Conservation (phyloP, 2,888 invertebrate genomes). For the Brachypterus glaber region DNA sequence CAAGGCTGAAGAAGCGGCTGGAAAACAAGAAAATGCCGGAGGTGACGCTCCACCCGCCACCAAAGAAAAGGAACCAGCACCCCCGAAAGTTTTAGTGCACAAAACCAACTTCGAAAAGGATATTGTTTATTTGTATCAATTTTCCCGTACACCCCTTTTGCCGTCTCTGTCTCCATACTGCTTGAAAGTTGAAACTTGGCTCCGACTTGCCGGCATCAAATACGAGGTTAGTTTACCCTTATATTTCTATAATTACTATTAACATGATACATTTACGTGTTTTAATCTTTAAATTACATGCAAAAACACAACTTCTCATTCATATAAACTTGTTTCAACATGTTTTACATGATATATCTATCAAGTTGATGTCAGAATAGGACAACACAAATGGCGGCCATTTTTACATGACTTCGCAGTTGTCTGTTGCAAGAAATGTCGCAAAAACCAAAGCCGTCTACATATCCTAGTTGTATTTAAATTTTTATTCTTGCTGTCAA, state of each 20-base stretch:
- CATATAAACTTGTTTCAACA: no score
- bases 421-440: no score
- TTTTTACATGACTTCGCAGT: constrained; percentile 5
- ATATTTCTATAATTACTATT: no score
- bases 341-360: no score
- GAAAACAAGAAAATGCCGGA: constrained; percentile 38
- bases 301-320: no score
- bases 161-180: constrained; percentile 89
- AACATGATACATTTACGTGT: no score
- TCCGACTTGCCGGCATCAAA: constrained; percentile 81
- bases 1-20: constrained; percentile 42
- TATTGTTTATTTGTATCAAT: constrained; percentile 88
- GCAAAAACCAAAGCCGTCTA: no score
- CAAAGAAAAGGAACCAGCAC: constrained; percentile 53
- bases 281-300: no score
- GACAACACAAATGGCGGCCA: constrained; percentile 5
- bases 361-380: no score
- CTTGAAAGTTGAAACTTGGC: constrained; percentile 93
- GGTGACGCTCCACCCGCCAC: constrained; percentile 42
- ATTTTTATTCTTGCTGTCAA: no score
- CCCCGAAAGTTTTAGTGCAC: constrained; percentile 72
- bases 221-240: constrained; percentile 90
- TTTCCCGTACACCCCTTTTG: constrained; percentile 79
- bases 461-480: no score
- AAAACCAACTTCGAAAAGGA: constrained; percentile 86